Base-by-base conservation (phyloP, 2,113 vertebrate species). In the Pachycephala philippinensis region DNA sequence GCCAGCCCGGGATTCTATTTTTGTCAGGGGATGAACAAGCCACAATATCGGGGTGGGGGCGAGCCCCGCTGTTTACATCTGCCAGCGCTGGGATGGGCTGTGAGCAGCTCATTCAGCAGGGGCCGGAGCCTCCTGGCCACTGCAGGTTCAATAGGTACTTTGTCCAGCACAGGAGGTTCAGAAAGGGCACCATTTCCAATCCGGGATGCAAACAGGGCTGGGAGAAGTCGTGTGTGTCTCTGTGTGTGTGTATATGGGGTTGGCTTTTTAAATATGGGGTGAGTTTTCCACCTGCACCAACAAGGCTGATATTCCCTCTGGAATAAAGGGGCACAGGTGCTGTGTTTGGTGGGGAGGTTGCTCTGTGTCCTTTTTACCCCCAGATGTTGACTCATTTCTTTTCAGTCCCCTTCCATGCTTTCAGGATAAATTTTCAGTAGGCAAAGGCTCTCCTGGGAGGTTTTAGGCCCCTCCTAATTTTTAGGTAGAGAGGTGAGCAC, bases 61-160 rank as follows among this genome's bases (percentile, higher is more conserved):
- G 33, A 95, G 44, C 26, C 39, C 82, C 0, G 6, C 96, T 98
- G 98, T 98, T 98, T 97, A 97, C 37, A 35, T 96, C 97, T 97
- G 94, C 95, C 77, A 15, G 89, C 19, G 8, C 54, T 11, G 91
- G 97, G 97, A 90, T 22, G 56, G 93, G 53, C 96, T 92, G 97
- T 23, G 18, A 96, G 94, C 75, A 65, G 70, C 86, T 93, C 97
- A 88, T 97, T 95, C 70, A 91, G 88, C 53, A 13, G 90, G 74
- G 95, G 93, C 95, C 2, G 7, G 81, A 95, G 96, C 16, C 33
- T 93, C 95, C 93, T 64, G 78, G 95, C 87, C n/a, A 24, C 79
- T 53, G 81, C 85, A 15, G 85, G 90, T 96, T 98, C 93, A 98
- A 98, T 98, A 74, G 91, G 85, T 44, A 82, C 97, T 95, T 98